Evolutionary conservation across 2,797 vertebrate genomes (phyloP).

Genomic region (Mionectes olivaceus): DNA sequence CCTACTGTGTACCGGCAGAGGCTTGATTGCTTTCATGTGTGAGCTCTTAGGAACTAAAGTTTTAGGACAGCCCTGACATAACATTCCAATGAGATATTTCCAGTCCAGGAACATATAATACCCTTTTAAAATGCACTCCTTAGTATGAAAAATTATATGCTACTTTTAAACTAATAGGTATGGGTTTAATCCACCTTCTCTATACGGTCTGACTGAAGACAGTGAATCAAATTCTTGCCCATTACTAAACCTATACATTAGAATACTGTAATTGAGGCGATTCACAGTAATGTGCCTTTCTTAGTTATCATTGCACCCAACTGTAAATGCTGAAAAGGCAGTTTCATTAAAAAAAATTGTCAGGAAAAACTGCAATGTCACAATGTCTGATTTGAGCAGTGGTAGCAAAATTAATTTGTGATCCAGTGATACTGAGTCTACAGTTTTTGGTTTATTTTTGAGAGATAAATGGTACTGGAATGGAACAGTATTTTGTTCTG

Average conservation of each 20-base stretch:
- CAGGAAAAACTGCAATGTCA: not conserved
- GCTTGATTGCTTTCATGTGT: slow-evolving; percentile 6
- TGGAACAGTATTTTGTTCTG: not conserved
- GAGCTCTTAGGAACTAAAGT: slow-evolving; percentile 10
- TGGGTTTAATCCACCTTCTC: not conserved
- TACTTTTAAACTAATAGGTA: not conserved
- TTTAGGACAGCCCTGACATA: not conserved
- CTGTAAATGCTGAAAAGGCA: not conserved
- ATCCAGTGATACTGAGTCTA: not conserved
- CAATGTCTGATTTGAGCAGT: not conserved
- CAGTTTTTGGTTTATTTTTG: not conserved
- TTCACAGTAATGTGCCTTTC: not conserved
- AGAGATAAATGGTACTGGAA: not conserved
- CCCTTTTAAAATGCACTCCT: not conserved
- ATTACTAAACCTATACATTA: not conserved
- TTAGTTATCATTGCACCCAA: not conserved
- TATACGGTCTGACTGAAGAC: not conserved
- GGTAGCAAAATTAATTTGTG: not conserved
- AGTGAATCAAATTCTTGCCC: not conserved
- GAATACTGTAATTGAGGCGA: not conserved
- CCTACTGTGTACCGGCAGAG: not conserved
- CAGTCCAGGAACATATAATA: not conserved
- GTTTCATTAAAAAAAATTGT: not conserved
- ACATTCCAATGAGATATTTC: slow-evolving; percentile 1
- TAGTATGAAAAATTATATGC: not conserved